Conservation (phyloP, 23 tunicate species). For the Trididemnum clinides region DNA sequence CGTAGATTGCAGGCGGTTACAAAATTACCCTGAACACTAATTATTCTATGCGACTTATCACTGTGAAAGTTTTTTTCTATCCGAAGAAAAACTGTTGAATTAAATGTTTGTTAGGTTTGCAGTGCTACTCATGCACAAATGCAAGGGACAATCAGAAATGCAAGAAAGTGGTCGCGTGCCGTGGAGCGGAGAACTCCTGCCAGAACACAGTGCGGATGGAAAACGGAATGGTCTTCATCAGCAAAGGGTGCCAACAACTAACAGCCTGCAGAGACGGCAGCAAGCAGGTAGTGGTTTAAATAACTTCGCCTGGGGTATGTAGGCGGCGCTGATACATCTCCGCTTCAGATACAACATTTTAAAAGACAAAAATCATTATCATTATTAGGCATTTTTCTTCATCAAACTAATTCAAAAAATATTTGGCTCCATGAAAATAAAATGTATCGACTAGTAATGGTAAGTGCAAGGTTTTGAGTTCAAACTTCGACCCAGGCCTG, state of each 20-base stretch:
- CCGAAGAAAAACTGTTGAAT: no score
- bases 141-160: slow-evolving; percentile 30
- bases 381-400: neutral
- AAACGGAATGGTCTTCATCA: slow-evolving; percentile 38
- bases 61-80: no score
- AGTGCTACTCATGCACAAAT: slow-evolving; percentile 50
- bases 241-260: slow-evolving; percentile 49
- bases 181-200: slow-evolving; percentile 30
- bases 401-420: no score
- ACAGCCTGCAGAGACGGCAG: slow-evolving; percentile 40
- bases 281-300: slow-evolving; percentile 33
- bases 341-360: neutral
- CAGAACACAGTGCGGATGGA: slow-evolving; percentile 49
- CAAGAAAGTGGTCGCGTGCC: neutral
- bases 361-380: neutral
- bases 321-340: no score
- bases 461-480: no score
- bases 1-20: no score
- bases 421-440: no score
- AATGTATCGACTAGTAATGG: no score
- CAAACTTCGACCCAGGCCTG: no score
- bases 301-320: no score
- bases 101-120: slow-evolving; percentile 42
- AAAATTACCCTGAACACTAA: no score
- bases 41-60: no score